A percentile compares a stretch with the other conserved stretches of the same genome.
These are phyloP conservation scores for Archips crataeganus DNA, from an alignment of 2,888 invertebrate species.

Conservation along the genomic window DNA sequence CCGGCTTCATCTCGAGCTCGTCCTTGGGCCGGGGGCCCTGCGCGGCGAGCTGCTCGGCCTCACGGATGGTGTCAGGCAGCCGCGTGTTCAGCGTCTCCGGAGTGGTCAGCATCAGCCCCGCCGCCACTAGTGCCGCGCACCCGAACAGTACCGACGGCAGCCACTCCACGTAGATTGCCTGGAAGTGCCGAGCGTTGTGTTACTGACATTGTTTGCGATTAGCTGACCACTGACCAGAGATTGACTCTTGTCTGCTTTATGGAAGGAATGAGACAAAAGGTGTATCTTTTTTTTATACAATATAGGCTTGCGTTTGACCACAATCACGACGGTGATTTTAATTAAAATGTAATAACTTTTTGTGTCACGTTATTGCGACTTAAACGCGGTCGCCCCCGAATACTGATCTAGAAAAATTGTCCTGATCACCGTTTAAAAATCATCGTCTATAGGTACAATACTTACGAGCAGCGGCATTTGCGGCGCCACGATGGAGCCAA, in stretches of 20 bases:
- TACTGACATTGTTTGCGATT: neutral
- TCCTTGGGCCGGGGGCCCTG: slow-evolving; percentile 35
- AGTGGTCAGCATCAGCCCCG: slow-evolving; percentile 84
- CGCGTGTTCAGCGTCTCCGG: slow-evolving; percentile 87
- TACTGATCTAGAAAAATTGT: too few relatives aligned
- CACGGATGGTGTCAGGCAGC: slow-evolving; percentile 87
- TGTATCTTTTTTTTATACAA: too few relatives aligned
- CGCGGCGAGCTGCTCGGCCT: slow-evolving; percentile 80
- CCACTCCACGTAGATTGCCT: slow-evolving; percentile 83
- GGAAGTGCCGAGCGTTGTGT: slow-evolving; percentile 36
- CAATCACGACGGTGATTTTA: too few relatives aligned
- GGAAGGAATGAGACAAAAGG: too few relatives aligned
- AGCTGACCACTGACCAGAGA: too few relatives aligned
- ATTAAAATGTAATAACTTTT: too few relatives aligned
- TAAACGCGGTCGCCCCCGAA: too few relatives aligned
- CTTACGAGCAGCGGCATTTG: slow-evolving; percentile 89
- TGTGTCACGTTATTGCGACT: too few relatives aligned
- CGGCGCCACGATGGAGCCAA: slow-evolving; percentile 90
- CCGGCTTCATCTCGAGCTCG: slow-evolving; percentile 57
- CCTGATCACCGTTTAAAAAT: too few relatives aligned
- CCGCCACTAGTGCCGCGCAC: slow-evolving; percentile 82
- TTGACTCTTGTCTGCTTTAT: too few relatives aligned
- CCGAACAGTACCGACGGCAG: slow-evolving; percentile 87
- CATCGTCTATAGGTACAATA: too few relatives aligned
- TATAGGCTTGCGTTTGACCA: too few relatives aligned